Conservation (phyloP, 2,888 invertebrate species). For the Sminthurinus aureus region DNA sequence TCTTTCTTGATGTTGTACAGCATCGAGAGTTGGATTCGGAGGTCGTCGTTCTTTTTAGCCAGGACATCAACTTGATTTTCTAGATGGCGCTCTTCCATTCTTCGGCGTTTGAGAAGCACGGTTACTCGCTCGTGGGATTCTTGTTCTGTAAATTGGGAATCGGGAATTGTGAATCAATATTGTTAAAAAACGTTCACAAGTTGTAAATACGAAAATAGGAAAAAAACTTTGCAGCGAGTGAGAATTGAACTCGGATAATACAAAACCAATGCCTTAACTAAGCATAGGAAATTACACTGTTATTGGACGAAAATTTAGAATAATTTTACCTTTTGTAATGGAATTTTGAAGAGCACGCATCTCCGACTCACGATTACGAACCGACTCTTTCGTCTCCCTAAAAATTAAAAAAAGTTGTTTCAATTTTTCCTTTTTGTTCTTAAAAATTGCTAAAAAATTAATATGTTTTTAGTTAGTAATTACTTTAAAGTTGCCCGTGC, state of each 20-base stretch:
- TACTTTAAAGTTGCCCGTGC: conserved; percentile 52
- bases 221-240: too few species aligned
- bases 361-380: conserved; percentile 53
- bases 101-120: conserved; percentile 53
- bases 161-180: too few species aligned
- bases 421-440: neutral
- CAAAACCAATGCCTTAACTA: too few species aligned
- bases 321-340: conserved; percentile 50
- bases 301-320: too few species aligned
- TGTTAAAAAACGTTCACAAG: too few species aligned
- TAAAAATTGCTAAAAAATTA: too few species aligned
- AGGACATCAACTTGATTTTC: conserved; percentile 47
- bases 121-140: conserved; percentile 53
- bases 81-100: conserved; percentile 56
- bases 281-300: too few species aligned
- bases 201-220: too few species aligned
- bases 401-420: neutral
- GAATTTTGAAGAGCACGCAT: conserved; percentile 49
- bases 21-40: conserved; percentile 46
- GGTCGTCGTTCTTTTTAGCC: conserved; percentile 39
- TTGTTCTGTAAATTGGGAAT: too few species aligned
- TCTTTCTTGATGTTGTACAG: conserved; percentile 46
- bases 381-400: conserved; percentile 49
- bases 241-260: too few species aligned
- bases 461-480: neutral